Conservation (phyloP, 2,888 invertebrate species). For the Eupithecia exiguata region DNA sequence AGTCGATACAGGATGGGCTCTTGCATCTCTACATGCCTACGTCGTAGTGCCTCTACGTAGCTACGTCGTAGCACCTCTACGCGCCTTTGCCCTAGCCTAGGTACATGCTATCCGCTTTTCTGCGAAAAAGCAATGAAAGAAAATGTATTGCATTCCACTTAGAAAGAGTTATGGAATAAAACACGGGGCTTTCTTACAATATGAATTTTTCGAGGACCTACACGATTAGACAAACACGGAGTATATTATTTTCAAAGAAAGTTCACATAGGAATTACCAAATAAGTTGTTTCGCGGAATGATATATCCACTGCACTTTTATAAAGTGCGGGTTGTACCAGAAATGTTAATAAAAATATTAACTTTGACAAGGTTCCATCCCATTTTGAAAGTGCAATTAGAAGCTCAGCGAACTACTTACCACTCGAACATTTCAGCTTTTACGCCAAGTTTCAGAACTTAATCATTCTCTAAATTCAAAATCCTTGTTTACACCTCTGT, state of each 20-base stretch:
- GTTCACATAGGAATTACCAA: neutral
- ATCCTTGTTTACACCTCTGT: neutral
- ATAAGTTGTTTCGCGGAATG: neutral
- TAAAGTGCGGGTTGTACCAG: neutral
- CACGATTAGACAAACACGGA: neutral
- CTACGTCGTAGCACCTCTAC: neutral
- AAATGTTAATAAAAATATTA: neutral
- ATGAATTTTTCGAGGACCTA: neutral
- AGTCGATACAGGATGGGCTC: too few relatives aligned
- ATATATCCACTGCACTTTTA: neutral
- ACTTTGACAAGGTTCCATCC: neutral
- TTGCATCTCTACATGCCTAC: neutral
- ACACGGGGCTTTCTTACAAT: neutral
- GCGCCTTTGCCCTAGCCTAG: neutral
- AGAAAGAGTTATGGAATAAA: neutral
- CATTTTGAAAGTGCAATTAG: neutral
- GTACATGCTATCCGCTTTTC: neutral
- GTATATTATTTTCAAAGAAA: neutral
- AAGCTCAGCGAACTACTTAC: neutral
- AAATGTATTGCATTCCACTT: neutral
- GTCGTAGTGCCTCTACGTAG: neutral
- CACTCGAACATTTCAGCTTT: neutral
- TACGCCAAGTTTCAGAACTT: neutral
- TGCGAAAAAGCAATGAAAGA: neutral
- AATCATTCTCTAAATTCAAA: neutral